Evolutionary conservation across 2,113 vertebrate species (phyloP).

Genomic region (Condylura cristata): DNA sequence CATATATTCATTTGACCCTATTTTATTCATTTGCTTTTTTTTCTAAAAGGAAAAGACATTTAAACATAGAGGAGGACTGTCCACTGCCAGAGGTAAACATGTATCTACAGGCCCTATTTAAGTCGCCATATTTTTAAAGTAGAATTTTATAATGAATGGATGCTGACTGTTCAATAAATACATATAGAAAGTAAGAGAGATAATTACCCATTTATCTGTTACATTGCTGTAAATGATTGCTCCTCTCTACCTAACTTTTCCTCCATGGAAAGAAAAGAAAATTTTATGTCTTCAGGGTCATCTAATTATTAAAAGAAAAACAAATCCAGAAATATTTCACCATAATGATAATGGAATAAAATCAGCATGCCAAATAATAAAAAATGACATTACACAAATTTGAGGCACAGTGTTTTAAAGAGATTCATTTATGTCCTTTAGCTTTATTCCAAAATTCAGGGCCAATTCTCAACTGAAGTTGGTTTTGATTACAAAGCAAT

Average conservation of each 20-base stretch:
- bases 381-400: background rate
- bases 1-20: background rate
- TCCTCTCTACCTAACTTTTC: background rate
- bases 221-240: background rate
- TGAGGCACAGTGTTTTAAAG: background rate
- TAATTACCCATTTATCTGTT: background rate
- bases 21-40: conserved; percentile 19
- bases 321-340: conserved; percentile 30
- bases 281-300: background rate
- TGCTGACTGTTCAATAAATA: background rate
- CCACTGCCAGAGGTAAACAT: background rate
- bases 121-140: conserved; percentile 26
- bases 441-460: background rate
- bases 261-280: background rate
- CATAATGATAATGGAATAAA: background rate
- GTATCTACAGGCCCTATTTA: background rate
- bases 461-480: background rate
- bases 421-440: background rate
- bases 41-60: background rate
- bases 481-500: conserved; percentile 11
- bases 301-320: conserved; percentile 22
- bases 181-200: background rate
- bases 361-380: background rate
- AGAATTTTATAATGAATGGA: background rate
- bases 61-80: background rate